Conservation (phyloP, 2,888 invertebrate genomes). For the Notodromas monacha region DNA sequence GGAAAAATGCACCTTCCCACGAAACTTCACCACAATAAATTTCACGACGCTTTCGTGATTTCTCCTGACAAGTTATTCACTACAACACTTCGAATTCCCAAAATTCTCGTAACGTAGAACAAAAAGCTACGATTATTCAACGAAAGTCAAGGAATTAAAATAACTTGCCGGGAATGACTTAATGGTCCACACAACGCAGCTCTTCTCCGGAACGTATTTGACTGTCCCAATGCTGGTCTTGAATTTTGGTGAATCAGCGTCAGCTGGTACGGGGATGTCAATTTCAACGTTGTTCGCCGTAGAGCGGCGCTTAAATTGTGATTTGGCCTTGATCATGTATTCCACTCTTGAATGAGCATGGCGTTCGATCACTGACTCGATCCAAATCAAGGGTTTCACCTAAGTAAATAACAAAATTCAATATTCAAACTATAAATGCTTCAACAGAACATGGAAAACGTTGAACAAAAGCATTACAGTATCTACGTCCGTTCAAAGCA, state of each 20-base stretch:
- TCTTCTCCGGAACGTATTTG: constrained; percentile 85
- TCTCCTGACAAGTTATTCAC: no score
- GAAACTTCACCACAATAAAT: no score
- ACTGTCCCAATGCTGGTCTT: constrained; percentile 88
- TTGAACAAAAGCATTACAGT: no score
- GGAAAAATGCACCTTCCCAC: no score
- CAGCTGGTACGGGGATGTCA: constrained; percentile 71
- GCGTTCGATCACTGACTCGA: constrained; percentile 87
- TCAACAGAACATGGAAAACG: background rate
- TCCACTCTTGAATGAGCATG: constrained; percentile 90
- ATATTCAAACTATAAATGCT: constrained; percentile 9
- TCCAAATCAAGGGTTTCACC: constrained; percentile 87
- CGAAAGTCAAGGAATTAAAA: constrained; percentile 4
- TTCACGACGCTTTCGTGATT: no score
- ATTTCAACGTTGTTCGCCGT: constrained; percentile 98
- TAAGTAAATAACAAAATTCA: constrained; percentile 11
- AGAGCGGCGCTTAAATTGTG: constrained; percentile 83
- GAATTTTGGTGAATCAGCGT: constrained; percentile 93
- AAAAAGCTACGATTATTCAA: no score
- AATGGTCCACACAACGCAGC: constrained; percentile 84
- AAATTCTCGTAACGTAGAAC: no score
- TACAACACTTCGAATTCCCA: no score
- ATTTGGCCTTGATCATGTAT: constrained; percentile 96
- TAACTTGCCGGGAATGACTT: constrained; percentile 49
- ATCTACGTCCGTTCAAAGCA: background rate